A percentile compares a stretch with the other conserved stretches of the same genome.
These are phyloP conservation scores for Drosophila robusta DNA, from an alignment of 2,888 invertebrate genomes.

Conservation along the genomic window DNA sequence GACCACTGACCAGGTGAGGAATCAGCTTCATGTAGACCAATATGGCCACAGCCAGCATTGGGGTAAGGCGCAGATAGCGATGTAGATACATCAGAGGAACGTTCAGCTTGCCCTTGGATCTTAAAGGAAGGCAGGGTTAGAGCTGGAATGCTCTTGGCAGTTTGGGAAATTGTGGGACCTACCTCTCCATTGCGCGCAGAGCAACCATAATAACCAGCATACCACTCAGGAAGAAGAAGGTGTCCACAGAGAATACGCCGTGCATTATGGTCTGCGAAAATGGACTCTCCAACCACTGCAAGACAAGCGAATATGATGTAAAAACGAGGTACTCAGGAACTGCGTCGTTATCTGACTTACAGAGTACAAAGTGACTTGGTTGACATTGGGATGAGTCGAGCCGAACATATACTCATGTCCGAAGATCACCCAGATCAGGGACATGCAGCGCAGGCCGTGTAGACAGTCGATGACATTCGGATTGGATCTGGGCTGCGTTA, in stretches of 20 bases:
- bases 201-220: constrained; percentile 84
- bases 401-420: constrained; percentile 71
- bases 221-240: constrained; percentile 88
- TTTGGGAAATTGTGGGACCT: neutral
- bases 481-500: constrained; percentile 33
- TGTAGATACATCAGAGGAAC: constrained; percentile 76
- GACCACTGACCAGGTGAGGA: constrained; percentile 85
- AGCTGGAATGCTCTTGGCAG: too few relatives aligned
- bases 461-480: constrained; percentile 80
- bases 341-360: constrained; percentile 3
- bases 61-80: constrained; percentile 85
- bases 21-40: constrained; percentile 85
- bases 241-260: constrained; percentile 86
- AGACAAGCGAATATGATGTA: neutral
- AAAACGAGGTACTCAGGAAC: neutral
- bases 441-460: constrained; percentile 83
- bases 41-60: constrained; percentile 85
- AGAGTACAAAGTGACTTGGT: neutral
- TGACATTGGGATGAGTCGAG: constrained; percentile 38
- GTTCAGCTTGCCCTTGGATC: constrained; percentile 64
- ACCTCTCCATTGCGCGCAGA: constrained; percentile 65
- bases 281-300: constrained; percentile 46
- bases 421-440: constrained; percentile 83
- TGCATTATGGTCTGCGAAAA: constrained; percentile 62
- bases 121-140: constrained; percentile 15